Evolutionary conservation across 2,797 vertebrate species (phyloP), one percentile per base, ranked within the genome.

Genomic region (Pipistrellus kuhlii): DNA sequence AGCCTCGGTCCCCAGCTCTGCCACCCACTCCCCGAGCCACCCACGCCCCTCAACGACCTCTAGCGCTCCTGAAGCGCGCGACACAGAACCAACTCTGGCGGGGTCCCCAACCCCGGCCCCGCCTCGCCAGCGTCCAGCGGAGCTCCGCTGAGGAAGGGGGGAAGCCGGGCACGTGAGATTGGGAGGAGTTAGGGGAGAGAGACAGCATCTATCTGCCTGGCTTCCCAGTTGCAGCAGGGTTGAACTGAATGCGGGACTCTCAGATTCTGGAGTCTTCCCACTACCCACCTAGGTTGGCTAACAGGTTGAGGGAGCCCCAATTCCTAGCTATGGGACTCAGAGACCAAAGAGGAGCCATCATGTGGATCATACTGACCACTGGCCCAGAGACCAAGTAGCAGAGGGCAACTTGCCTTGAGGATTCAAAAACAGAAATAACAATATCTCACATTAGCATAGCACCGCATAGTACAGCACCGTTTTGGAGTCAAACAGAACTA

Each of bases 1-100:
- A 53, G 64, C 66, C 68, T 66, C 20, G 5, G 93, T 41, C 41
- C 84, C 13, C 8, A 15, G 78, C 48, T 62, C 46, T 11, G 87
- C 51, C 71, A 38, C 88, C 38, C 73, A 68, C 88, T 44, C 78
- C 51, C 48, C 21, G 30, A 73, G 20, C 69, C 89, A 75, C 88
- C 77, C 88, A 91, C 84, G 41, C 80, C 91, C 89, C 35, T 59
- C 95, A 96, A 97, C 94, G 92, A 96, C 85, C 93, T 94, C 96
- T 71, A 95, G 95, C 77, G 95, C 73, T 89, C 87, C 81, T n/a
- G 93, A 93, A 73, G 51, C 93, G 92, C 12, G 92, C 12, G 89
- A 93, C 95, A 72, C 25, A 55, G 95, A 96, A 88, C 66, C 25
- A 62, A 62, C 88, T 27, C 72, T 20, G 62, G 85, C 83, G 11